These are phyloP conservation scores for Meghimatium bilineatum DNA, from an alignment of 2,888 invertebrate species.

Conservation along the genomic window DNA sequence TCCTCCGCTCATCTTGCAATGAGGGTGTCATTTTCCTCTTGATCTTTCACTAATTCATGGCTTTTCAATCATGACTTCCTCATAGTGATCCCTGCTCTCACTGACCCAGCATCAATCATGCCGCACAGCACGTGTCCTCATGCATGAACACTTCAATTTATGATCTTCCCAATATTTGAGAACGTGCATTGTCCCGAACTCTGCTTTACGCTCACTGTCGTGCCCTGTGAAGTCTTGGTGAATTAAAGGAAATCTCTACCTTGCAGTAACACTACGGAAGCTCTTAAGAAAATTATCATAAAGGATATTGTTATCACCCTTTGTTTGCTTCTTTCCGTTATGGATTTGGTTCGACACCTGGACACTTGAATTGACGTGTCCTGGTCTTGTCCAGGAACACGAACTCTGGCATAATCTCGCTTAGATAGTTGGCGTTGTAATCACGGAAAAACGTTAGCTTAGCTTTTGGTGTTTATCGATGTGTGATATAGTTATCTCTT, in stretches of 20 bases:
- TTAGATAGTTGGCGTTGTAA: not conserved
- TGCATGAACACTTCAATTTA: constrained; percentile 6
- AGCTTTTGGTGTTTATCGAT: too few relatives aligned
- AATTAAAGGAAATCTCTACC: constrained; percentile 1
- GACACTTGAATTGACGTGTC: not conserved
- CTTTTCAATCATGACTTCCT: not conserved
- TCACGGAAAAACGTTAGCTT: too few relatives aligned
- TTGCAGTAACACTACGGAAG: not conserved
- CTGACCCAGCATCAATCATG: not conserved
- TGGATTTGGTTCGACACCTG: not conserved
- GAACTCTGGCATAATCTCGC: not conserved
- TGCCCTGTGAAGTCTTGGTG: not conserved
- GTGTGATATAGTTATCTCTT: too few relatives aligned
- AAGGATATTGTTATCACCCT: not conserved
- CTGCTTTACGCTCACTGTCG: not conserved
- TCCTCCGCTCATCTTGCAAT: not conserved
- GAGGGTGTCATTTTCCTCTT: not conserved
- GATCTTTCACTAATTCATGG: not conserved
- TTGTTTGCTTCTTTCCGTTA: constrained; percentile 6
- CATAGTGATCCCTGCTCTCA: not conserved
- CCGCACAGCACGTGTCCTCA: constrained; percentile 1
- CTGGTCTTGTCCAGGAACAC: not conserved
- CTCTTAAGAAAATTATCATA: constrained; percentile 19
- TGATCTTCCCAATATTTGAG: constrained; percentile 27
- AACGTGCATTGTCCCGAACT: constrained; percentile 1